Percentiles rank a stretch among this genome's conserved stretches.
phyloP scores from a whole-genome alignment of 2,797 vertebrate species.

The Sparus aurata region DNA sequence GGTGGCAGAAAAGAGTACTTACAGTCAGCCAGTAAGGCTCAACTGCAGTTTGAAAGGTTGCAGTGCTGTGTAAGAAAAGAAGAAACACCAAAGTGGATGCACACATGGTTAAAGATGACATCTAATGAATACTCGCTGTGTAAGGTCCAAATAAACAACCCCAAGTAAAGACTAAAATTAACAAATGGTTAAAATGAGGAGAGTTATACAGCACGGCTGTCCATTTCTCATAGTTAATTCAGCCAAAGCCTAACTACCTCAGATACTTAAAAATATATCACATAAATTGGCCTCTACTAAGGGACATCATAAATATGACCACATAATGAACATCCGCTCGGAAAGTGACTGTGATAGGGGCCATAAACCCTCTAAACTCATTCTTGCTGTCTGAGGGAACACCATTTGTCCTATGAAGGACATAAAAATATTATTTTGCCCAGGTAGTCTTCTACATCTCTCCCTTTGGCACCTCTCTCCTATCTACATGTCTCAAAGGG shows the following conservation, averaged over 20 bases:
- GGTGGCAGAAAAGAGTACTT: constrained; percentile 25
- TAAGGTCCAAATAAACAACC: background rate
- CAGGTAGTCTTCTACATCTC: constrained; percentile 73
- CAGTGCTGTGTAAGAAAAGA: constrained; percentile 10
- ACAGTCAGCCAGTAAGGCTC: constrained; percentile 27
- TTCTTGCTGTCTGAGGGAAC: constrained; percentile 64
- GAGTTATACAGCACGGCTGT: constrained; percentile 6
- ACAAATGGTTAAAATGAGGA: constrained; percentile 13
- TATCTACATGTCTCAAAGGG: constrained; percentile 81
- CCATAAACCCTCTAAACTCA: constrained; percentile 74
- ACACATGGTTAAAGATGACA: constrained; percentile 6
- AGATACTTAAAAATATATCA: constrained; percentile 74
- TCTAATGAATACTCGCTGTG: background rate
- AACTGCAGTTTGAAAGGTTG: constrained; percentile 13
- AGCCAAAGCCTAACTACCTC: constrained; percentile 53
- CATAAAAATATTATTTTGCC: constrained; percentile 79
- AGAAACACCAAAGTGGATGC: background rate
- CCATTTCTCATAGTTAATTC: constrained; percentile 42
- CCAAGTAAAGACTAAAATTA: too few species aligned
- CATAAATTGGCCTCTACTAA: constrained; percentile 62
- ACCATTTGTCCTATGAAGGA: constrained; percentile 73
- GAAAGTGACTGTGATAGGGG: constrained; percentile 75
- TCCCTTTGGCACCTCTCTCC: constrained; percentile 67
- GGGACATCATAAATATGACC: constrained; percentile 73
- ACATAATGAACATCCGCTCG: constrained; percentile 79